A percentile compares a stretch with the other conserved stretches of the same genome.
phyloP scores from a whole-genome alignment of 2,888 invertebrate species.

The Drosophila barbarae region DNA sequence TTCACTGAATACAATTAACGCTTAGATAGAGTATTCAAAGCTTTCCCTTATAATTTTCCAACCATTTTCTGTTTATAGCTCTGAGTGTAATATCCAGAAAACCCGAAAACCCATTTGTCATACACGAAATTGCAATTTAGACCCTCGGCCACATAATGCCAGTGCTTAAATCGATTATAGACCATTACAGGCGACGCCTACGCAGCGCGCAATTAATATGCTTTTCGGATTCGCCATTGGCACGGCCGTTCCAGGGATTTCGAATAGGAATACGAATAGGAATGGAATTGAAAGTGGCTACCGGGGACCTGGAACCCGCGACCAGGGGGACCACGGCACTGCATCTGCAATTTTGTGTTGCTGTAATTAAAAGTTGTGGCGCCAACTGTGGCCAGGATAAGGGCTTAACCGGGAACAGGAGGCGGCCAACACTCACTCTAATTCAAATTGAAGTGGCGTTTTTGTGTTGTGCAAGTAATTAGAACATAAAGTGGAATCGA shows the following conservation, averaged over 20 bases:
- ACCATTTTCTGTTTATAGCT: background rate
- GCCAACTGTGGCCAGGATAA: slow-evolving; percentile 63
- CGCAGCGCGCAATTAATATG: slow-evolving; percentile 64
- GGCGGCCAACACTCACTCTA: slow-evolving; percentile 57
- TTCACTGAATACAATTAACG: background rate
- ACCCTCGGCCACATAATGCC: slow-evolving; percentile 49
- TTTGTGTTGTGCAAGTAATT: slow-evolving; percentile 68
- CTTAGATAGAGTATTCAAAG: background rate
- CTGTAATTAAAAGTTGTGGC: slow-evolving; percentile 70
- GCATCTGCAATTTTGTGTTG: slow-evolving; percentile 64
- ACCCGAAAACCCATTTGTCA: slow-evolving; percentile 55
- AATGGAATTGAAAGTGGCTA: slow-evolving; percentile 40
- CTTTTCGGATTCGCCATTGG: slow-evolving; percentile 40
- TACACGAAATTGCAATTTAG: slow-evolving; percentile 54
- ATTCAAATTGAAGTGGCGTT: slow-evolving; percentile 72
- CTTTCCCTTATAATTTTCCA: background rate
- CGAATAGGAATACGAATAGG: slow-evolving; percentile 11
- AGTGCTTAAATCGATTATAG: slow-evolving; percentile 67
- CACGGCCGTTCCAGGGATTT: slow-evolving; percentile 12
- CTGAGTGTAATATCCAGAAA: slow-evolving; percentile 14
- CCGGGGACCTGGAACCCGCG: slow-evolving; percentile 5
- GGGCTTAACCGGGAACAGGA: slow-evolving; percentile 18
- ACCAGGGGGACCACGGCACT: slow-evolving; percentile 23
- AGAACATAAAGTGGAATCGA: slow-evolving; percentile 69
- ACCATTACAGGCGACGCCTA: slow-evolving; percentile 55